phyloP scores from a whole-genome alignment of 2,113 vertebrate species.

The Bostrychus sinensis region DNA sequence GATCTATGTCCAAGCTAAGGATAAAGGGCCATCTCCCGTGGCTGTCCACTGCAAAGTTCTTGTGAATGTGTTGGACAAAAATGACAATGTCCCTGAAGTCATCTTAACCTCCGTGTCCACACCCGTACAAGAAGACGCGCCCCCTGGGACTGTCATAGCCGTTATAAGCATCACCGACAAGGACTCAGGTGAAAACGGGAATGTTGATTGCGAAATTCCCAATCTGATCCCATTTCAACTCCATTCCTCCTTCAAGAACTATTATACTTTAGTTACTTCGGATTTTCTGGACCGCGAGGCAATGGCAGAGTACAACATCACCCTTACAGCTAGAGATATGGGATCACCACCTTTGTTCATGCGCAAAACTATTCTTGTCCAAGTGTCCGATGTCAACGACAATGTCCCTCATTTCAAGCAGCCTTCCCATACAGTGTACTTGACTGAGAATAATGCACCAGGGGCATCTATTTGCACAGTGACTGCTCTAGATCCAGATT shows the following conservation, averaged over 20 bases:
- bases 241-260: slow-evolving; percentile 87
- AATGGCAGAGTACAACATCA: slow-evolving; percentile 82
- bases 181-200: slow-evolving; percentile 85
- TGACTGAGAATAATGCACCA: slow-evolving; percentile 87
- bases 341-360: slow-evolving; percentile 82
- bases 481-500: slow-evolving; percentile 81
- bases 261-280: slow-evolving; percentile 86
- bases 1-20: slow-evolving; percentile 88
- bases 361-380: slow-evolving; percentile 75
- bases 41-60: slow-evolving; percentile 86
- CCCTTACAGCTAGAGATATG: slow-evolving; percentile 81
- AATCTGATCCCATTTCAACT: slow-evolving; percentile 83
- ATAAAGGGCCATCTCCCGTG: slow-evolving; percentile 85
- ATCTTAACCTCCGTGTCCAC: slow-evolving; percentile 77
- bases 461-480: slow-evolving; percentile 86
- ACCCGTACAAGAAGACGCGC: slow-evolving; percentile 80
- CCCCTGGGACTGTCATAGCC: slow-evolving; percentile 84
- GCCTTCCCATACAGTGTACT: slow-evolving; percentile 82
- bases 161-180: slow-evolving; percentile 86
- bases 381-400: slow-evolving; percentile 84
- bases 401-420: slow-evolving; percentile 85
- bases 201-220: slow-evolving; percentile 83
- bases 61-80: slow-evolving; percentile 75
- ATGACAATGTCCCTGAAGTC: slow-evolving; percentile 77
- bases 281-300: slow-evolving; percentile 84